Conservation (phyloP, 2,888 invertebrate species). For the Latheticus oryzae region DNA sequence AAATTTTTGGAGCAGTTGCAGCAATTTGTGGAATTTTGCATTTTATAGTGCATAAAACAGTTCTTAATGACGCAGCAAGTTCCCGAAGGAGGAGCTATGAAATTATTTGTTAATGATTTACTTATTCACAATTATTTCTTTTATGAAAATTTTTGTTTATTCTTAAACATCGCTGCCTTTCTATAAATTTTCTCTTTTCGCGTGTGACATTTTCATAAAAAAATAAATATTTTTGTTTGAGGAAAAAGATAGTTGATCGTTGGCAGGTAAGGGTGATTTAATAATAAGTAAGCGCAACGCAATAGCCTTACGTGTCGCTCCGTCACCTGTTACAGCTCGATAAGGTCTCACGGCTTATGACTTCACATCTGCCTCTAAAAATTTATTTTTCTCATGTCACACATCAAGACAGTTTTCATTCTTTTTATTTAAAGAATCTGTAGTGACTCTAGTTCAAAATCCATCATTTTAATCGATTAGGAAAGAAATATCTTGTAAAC, state of each 20-base stretch:
- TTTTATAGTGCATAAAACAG: slow-evolving; percentile 62
- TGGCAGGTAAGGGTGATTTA: slow-evolving; percentile 51
- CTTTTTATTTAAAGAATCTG: background rate
- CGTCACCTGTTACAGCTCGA: slow-evolving; percentile 61
- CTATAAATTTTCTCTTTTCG: too few species aligned
- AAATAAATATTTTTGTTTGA: slow-evolving; percentile 46
- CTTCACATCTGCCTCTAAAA: slow-evolving; percentile 50
- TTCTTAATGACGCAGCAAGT: slow-evolving; percentile 31
- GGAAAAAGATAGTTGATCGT: too few species aligned
- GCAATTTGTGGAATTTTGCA: slow-evolving; percentile 65
- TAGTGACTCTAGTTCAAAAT: too few species aligned
- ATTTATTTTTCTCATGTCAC: slow-evolving; percentile 23
- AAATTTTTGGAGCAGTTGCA: slow-evolving; percentile 66
- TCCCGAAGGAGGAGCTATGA: too few species aligned
- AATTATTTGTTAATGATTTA: too few species aligned
- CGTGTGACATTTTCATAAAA: slow-evolving; percentile 14
- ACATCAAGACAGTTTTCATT: slow-evolving; percentile 8
- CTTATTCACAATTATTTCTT: too few species aligned
- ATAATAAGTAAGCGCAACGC: slow-evolving; percentile 53
- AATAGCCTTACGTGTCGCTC: slow-evolving; percentile 58
- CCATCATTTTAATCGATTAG: too few species aligned
- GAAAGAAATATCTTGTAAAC: too few species aligned
- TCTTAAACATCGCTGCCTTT: slow-evolving; percentile 8
- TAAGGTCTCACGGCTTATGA: slow-evolving; percentile 63
- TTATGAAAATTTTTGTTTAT: too few species aligned